These are phyloP conservation scores for Eudyptes chrysolophus DNA, from an alignment of 2,113 vertebrate genomes.

Conservation along the genomic window DNA sequence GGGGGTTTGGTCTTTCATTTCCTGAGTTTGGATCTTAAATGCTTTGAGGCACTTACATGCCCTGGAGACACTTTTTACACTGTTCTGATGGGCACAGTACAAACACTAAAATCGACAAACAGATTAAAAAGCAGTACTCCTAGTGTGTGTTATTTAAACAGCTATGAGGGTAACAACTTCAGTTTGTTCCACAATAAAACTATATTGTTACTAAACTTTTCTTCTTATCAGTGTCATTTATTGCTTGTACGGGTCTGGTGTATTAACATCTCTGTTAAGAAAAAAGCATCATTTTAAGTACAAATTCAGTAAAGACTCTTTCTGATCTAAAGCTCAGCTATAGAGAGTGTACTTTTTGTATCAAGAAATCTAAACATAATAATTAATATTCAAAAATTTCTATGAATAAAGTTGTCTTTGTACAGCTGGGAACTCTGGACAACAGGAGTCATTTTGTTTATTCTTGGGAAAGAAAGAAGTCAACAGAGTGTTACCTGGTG, in stretches of 20 bases:
- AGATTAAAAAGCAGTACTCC: constrained; percentile 12
- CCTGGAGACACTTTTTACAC: constrained; percentile 53
- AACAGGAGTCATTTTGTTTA: not conserved
- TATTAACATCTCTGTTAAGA: not conserved
- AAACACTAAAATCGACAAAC: constrained; percentile 18
- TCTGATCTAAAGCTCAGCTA: not conserved
- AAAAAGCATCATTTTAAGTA: not conserved
- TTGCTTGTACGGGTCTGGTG: not conserved
- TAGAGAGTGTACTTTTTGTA: not conserved
- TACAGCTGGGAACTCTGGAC: not conserved
- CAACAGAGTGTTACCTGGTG: not conserved
- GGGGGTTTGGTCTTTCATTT: constrained; percentile 52
- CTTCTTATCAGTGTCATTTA: not conserved
- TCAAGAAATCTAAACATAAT: not conserved
- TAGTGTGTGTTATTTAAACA: not conserved
- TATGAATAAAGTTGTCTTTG: not conserved
- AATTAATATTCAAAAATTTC: not conserved
- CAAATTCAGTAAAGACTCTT: not conserved
- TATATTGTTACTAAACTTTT: not conserved
- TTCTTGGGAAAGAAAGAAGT: not conserved
- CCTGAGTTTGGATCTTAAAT: constrained; percentile 61
- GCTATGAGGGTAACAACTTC: not conserved
- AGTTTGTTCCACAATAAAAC: not conserved
- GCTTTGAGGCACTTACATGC: constrained; percentile 15
- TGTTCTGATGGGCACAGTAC: constrained; percentile 52